Conservation (phyloP, 2,888 invertebrate species). For the Meteorus cinctellus region DNA sequence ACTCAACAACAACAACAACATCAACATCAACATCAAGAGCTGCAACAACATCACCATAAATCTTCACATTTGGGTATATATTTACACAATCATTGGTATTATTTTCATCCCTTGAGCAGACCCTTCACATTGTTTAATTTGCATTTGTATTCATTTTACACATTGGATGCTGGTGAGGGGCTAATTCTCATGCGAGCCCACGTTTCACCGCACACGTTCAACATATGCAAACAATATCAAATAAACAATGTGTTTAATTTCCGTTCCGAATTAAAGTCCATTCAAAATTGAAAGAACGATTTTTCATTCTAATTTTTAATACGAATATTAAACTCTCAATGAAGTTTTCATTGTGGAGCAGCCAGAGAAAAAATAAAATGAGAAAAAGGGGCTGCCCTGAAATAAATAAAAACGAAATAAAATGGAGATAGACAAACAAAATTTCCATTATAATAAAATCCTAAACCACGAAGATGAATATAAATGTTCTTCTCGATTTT, state of each 20-base stretch:
- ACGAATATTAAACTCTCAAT: too few relatives aligned
- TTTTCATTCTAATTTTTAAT: too few relatives aligned
- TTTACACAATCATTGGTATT: not conserved
- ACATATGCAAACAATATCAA: not conserved
- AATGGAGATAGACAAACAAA: not conserved
- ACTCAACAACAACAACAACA: slow-evolving; percentile 1
- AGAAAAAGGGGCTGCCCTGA: too few relatives aligned
- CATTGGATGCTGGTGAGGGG: not conserved
- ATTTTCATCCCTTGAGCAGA: not conserved
- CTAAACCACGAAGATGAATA: not conserved
- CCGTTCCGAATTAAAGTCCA: too few relatives aligned
- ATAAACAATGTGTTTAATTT: not conserved
- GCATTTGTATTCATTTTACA: not conserved
- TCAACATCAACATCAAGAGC: not conserved
- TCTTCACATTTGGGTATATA: not conserved
- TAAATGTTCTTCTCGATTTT: not conserved
- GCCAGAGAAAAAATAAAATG: too few relatives aligned
- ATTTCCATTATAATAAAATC: not conserved
- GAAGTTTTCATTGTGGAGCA: too few relatives aligned
- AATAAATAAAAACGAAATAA: not conserved
- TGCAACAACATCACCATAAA: not conserved
- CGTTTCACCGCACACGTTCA: not conserved
- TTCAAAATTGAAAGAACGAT: too few relatives aligned
- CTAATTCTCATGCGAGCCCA: slow-evolving; percentile 24
- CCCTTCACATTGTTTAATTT: not conserved